These are phyloP conservation scores for Pygocentrus nattereri DNA, from an alignment of 2,797 vertebrate genomes.

Conservation along the genomic window DNA sequence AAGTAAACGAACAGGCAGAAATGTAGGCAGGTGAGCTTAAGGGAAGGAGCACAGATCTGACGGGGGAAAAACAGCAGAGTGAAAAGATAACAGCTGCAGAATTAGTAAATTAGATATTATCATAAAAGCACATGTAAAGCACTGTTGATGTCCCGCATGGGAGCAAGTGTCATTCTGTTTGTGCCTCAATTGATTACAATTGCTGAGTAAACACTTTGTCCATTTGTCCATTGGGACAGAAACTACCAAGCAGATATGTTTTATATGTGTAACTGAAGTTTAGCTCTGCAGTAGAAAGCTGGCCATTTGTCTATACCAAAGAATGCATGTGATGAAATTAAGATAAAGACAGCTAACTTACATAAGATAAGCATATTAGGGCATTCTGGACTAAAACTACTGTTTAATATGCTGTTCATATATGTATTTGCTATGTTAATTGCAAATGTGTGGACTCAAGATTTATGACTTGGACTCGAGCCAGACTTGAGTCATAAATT, in stretches of 20 bases:
- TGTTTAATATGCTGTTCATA: too few relatives aligned
- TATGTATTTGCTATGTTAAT: too few relatives aligned
- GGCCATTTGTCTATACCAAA: too few relatives aligned
- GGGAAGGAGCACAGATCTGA: not conserved
- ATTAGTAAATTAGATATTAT: not conserved
- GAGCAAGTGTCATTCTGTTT: not conserved
- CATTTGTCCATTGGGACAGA: not conserved
- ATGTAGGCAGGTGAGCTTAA: slow-evolving; percentile 14
- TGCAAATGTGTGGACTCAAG: too few relatives aligned
- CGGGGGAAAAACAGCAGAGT: not conserved
- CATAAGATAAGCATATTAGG: too few relatives aligned
- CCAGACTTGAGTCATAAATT: too few relatives aligned
- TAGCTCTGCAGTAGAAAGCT: too few relatives aligned
- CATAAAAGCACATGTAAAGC: not conserved
- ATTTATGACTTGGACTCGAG: too few relatives aligned
- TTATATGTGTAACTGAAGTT: not conserved
- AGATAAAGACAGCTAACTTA: too few relatives aligned
- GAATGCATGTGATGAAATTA: too few relatives aligned
- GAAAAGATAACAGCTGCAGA: not conserved
- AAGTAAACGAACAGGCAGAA: slow-evolving; percentile 18
- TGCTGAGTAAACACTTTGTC: not conserved
- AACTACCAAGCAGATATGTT: too few relatives aligned
- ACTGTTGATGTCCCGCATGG: not conserved
- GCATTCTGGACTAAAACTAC: too few relatives aligned
- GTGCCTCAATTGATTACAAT: not conserved